Conservation (phyloP, 2,888 invertebrate genomes). For the Sarcophaga variegata region DNA sequence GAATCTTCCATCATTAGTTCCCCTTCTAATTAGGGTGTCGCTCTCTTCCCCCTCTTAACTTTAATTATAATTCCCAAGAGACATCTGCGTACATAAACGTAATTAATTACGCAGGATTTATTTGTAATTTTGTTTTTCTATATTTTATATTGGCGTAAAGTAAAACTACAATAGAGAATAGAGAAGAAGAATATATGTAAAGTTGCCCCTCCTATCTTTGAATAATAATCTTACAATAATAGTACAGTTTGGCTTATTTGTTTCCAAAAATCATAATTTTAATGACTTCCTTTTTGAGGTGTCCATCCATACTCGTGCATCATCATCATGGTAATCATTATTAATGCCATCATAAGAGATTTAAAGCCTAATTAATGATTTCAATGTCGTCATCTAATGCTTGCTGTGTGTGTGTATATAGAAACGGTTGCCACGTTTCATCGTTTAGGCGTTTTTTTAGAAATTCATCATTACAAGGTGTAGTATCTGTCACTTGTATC, state of each 20-base stretch:
- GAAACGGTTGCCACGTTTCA: not conserved
- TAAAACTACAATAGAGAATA: not conserved
- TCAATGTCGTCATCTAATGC: too few species aligned
- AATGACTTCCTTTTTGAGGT: conserved; percentile 19
- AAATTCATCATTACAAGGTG: conserved; percentile 1
- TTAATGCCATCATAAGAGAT: not conserved
- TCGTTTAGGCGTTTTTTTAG: not conserved
- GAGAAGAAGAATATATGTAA: too few species aligned
- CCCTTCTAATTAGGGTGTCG: conserved; percentile 24
- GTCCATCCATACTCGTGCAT: not conserved
- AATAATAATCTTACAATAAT: not conserved
- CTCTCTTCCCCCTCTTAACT: not conserved
- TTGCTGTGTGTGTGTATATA: too few species aligned
- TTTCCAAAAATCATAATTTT: not conserved
- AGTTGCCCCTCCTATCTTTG: too few species aligned
- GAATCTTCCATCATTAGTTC: not conserved
- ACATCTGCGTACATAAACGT: conserved; percentile 19
- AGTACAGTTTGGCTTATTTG: not conserved
- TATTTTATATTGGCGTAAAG: not conserved
- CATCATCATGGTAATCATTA: not conserved
- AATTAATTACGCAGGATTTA: conserved; percentile 28
- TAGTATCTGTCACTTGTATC: not conserved
- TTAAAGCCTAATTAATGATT: conserved; percentile 53
- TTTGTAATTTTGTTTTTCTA: not conserved
- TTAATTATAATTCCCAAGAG: conserved; percentile 22